Percentiles rank a stretch among this genome's conserved stretches.
phyloP scores from a whole-genome alignment of 1,140 invertebrate genomes.

The Sarcophaga peregrina region DNA sequence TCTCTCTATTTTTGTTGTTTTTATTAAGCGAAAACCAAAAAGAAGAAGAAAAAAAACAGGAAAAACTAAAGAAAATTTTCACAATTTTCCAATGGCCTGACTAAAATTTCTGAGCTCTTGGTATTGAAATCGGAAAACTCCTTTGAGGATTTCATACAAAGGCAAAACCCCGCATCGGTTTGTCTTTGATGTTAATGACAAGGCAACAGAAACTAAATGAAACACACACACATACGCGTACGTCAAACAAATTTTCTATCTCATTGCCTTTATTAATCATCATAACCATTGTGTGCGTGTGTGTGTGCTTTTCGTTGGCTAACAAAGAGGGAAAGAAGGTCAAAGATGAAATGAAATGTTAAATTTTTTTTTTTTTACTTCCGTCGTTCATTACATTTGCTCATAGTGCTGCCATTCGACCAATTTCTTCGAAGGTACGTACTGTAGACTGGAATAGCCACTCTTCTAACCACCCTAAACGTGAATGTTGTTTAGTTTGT shows the following conservation, averaged over 20 bases:
- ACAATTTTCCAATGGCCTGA: slow-evolving; percentile 41
- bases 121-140: slow-evolving; percentile 66
- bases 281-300: not conserved
- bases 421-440: too few species aligned
- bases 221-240: not conserved
- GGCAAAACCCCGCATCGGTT: slow-evolving; percentile 57
- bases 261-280: not conserved
- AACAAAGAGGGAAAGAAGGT: slow-evolving; percentile 13
- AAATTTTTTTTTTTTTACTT: too few species aligned
- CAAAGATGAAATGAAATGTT: not conserved
- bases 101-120: slow-evolving; percentile 60
- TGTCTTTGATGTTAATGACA: slow-evolving; percentile 59
- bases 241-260: not conserved
- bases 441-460: too few species aligned
- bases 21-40: slow-evolving; percentile 9
- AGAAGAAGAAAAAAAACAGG: not conserved
- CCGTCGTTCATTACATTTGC: not conserved
- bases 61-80: not conserved
- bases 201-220: not conserved
- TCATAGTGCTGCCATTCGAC: not conserved
- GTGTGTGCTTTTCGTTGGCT: not conserved
- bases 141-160: slow-evolving; percentile 66
- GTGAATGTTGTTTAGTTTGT: too few species aligned
- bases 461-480: too few species aligned
- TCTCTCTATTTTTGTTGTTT: not conserved